A percentile compares a stretch with the other conserved stretches of the same genome.
phyloP scores from a whole-genome alignment of 2,888 invertebrate genomes.

The Oscheius sp. region DNA sequence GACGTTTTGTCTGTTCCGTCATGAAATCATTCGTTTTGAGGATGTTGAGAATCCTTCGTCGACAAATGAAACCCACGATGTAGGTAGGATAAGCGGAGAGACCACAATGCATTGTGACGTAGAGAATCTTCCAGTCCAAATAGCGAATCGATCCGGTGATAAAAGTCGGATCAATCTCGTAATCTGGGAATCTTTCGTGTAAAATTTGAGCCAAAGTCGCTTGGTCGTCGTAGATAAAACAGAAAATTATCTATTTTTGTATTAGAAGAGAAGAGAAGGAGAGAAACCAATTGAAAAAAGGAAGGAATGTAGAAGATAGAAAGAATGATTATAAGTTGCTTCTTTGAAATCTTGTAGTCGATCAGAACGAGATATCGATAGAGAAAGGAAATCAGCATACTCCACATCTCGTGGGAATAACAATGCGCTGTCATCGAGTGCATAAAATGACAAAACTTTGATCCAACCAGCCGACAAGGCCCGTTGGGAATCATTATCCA shows the following conservation, averaged over 20 bases:
- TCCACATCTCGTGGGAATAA: not conserved
- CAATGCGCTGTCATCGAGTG: not conserved
- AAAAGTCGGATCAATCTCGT: not conserved
- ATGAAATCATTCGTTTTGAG: not conserved
- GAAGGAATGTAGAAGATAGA: not conserved
- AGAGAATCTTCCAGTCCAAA: not conserved
- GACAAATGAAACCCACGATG: not conserved
- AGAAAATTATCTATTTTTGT: not conserved
- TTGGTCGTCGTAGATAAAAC: not conserved
- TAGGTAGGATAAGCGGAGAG: not conserved
- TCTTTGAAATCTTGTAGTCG: not conserved
- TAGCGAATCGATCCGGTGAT: not conserved
- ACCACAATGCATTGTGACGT: not conserved
- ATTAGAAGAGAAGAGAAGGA: not conserved
- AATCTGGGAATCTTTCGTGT: not conserved
- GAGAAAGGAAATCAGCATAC: not conserved
- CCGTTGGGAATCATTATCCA: constrained; percentile 19
- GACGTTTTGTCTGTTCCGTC: not conserved
- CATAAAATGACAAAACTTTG: not conserved
- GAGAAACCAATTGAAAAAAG: constrained; percentile 7
- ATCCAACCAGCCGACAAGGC: not conserved
- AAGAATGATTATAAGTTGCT: not conserved
- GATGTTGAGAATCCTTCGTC: not conserved
- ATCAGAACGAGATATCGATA: not conserved
- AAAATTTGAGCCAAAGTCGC: not conserved